phyloP scores from a whole-genome alignment of 2,797 vertebrate genomes.

The Aphelocoma californica region DNA sequence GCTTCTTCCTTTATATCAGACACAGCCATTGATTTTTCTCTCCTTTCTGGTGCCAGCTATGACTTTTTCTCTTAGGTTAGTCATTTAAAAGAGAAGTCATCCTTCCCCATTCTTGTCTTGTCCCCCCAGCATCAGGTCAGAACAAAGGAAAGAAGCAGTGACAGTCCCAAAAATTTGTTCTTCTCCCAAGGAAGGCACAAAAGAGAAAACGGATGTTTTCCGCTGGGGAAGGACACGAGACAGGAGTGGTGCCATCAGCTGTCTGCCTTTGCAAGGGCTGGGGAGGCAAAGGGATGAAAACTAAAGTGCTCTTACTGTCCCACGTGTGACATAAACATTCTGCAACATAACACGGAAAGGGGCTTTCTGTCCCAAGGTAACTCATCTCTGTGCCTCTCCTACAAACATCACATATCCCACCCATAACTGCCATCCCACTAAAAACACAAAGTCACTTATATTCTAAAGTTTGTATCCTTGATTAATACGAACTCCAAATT shows the following conservation, averaged over 20 bases:
- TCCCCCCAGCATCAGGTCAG: not conserved
- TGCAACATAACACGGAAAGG: not conserved
- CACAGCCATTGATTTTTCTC: not conserved
- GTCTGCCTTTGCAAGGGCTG: not conserved
- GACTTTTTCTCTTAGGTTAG: not conserved
- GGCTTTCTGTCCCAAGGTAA: not conserved
- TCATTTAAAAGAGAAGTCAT: not conserved
- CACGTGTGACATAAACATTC: too few relatives aligned
- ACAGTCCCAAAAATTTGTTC: not conserved
- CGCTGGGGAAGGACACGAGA: not conserved
- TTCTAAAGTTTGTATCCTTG: not conserved
- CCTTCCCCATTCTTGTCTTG: not conserved
- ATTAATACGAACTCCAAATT: not conserved
- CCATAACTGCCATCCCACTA: not conserved
- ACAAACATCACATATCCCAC: not conserved
- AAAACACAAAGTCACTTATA: fast-evolving
- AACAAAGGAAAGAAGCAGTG: not conserved
- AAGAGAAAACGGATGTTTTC: not conserved
- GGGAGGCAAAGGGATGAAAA: not conserved
- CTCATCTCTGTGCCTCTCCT: not conserved
- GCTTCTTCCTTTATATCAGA: not conserved
- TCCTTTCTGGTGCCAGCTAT: not conserved
- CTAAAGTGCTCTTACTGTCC: not conserved
- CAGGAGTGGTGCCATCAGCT: not conserved
- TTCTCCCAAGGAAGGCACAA: not conserved